Evolutionary conservation across 1,140 invertebrate species (phyloP).

Genomic region (Aphelinus certus): DNA sequence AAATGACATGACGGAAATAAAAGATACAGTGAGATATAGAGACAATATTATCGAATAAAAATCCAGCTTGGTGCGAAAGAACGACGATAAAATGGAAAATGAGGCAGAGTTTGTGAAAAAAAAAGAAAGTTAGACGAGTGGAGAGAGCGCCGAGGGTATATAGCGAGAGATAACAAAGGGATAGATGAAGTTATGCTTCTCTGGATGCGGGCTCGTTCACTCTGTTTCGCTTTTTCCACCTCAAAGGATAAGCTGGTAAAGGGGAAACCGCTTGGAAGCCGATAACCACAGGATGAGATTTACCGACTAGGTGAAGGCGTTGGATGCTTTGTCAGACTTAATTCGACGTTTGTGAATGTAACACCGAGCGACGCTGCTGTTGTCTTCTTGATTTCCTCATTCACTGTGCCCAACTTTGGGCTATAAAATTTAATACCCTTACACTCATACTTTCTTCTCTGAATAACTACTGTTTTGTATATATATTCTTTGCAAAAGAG

Average conservation of each 20-base stretch:
- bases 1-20: neutral
- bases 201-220: neutral
- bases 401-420: too few species aligned
- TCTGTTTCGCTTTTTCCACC: neutral
- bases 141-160: neutral
- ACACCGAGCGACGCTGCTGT: constrained; percentile 34
- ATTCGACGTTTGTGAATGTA: constrained; percentile 36
- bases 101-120: neutral
- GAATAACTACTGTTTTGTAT: neutral
- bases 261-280: constrained; percentile 38
- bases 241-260: constrained; percentile 42
- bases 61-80: neutral
- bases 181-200: constrained; percentile 1
- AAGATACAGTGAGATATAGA: neutral
- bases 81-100: neutral
- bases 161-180: neutral
- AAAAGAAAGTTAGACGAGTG: neutral
- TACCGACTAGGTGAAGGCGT: constrained; percentile 40
- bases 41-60: neutral
- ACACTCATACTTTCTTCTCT: neutral
- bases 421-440: neutral
- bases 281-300: constrained; percentile 39
- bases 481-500: neutral
- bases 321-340: constrained; percentile 31
- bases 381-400: constrained; percentile 17